A percentile compares a stretch with the other conserved stretches of the same genome.
Conservation (phyloP, 2,113 vertebrate genomes). For the Ardeotis arabs region DNA sequence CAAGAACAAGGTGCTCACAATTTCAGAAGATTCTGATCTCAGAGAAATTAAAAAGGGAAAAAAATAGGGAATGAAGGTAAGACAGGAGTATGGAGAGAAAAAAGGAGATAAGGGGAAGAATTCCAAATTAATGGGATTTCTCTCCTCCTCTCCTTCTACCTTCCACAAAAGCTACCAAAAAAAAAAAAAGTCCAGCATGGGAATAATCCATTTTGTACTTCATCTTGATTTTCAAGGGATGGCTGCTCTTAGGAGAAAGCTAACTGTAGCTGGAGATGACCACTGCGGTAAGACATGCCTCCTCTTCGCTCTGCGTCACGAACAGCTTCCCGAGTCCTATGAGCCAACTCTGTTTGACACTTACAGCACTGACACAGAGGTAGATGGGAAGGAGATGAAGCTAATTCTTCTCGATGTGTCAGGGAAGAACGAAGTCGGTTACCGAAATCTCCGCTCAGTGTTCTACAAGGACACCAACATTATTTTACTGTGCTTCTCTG, state of each 20-base stretch:
- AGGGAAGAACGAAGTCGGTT: neutral
- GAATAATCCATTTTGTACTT: neutral
- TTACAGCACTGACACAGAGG: neutral
- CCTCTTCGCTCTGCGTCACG: neutral
- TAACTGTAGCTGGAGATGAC: neutral
- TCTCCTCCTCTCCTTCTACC: neutral
- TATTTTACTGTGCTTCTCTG: neutral
- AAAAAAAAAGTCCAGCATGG: neutral
- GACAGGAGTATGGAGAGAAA: neutral
- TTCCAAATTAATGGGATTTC: neutral
- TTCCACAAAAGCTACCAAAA: neutral
- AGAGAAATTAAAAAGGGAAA: neutral
- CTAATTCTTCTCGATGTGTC: neutral
- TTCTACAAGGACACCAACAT: neutral
- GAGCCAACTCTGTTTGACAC: neutral
- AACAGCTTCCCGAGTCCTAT: neutral
- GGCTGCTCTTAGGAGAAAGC: neutral
- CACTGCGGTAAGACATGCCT: neutral
- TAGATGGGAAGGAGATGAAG: neutral
- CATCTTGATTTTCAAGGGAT: neutral
- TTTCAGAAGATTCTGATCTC: neutral
- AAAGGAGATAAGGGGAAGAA: neutral
- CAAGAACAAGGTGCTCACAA: neutral
- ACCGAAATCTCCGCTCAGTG: neutral
- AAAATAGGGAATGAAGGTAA: neutral